These are phyloP conservation scores for Chrysolina oricalcia DNA, from an alignment of 2,888 invertebrate genomes.

Conservation along the genomic window DNA sequence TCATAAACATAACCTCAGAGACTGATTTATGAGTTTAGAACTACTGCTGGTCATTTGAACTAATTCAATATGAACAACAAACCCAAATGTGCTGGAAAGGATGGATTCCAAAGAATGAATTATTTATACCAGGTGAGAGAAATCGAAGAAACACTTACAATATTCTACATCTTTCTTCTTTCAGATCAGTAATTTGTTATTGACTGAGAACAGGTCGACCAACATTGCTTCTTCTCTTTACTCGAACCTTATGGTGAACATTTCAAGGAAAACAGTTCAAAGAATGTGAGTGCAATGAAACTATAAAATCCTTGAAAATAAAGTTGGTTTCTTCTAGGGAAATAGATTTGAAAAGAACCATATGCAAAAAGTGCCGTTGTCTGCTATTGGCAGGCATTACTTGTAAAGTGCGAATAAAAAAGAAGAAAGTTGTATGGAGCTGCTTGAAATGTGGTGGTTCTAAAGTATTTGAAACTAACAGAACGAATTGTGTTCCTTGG, in stretches of 20 bases:
- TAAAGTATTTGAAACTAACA: conserved; percentile 69
- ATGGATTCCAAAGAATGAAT: conserved; percentile 81
- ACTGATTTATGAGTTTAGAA: neutral
- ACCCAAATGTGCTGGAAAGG: conserved; percentile 79
- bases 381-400: conserved; percentile 73
- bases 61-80: conserved; percentile 61
- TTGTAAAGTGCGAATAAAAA: conserved; percentile 71
- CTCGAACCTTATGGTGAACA: conserved; percentile 64
- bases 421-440: conserved; percentile 71
- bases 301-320: conserved; percentile 26
- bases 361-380: conserved; percentile 74
- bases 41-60: conserved; percentile 16
- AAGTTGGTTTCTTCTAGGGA: conserved; percentile 67
- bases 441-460: conserved; percentile 70
- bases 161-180: conserved; percentile 38
- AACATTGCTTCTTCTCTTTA: conserved; percentile 62
- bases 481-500: conserved; percentile 71
- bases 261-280: conserved; percentile 69
- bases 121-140: conserved; percentile 79
- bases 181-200: conserved; percentile 58
- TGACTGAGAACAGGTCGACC: conserved; percentile 54
- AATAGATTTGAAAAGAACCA: conserved; percentile 72
- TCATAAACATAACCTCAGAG: conserved; percentile 22
- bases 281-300: conserved; percentile 65
- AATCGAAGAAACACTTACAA: neutral